Evolutionary conservation across 92 coral and sea anemone species (phyloP), one percentile per base, ranked within the genome.

Genomic region (Bergia sp.): DNA sequence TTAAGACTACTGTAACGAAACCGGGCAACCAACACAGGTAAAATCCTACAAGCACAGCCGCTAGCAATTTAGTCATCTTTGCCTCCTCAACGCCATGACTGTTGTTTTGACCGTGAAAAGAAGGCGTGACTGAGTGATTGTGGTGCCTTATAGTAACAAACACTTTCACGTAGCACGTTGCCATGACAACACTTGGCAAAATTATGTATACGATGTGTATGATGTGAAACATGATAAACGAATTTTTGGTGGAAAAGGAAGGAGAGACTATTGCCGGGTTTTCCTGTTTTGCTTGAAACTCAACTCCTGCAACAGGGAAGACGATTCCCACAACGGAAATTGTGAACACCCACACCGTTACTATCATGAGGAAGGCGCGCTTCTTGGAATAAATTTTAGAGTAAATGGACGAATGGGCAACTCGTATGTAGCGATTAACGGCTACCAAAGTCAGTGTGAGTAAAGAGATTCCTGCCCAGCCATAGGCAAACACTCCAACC

Each of bases 251-350:
- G 11, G 76, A n/a, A 82, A 82, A 82, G 57, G n/a, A 69, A 40
- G 86, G 86, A 67, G 76, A 82, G 9, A 69, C 86, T 45, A 67
- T 66, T 18, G 86, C 86, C 11, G 86, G 77, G 64, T 82, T 82
- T 44, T 82, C 86, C 23, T 20, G 55, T 8, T 49, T 65, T 21
- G 57, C 39, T 43, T 65, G 37, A 67, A 82, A 82, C 39, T 41
- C 40, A 4, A 82, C 43, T 29, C 86, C 86, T 3, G 76, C n/a
- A 42, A 61, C 55, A 37, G 86, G 86, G 44, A 82, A 82, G n/a
- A 82, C 40, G n/a, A 67, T 12, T 2, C 57, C 77, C 38, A 82
- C 86, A 7, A 82, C 58, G 45, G 38, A 4, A 0, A 41, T 5
- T 42, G 86, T 82, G 9, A 82, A 1, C 65, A 82, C 8, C 86